Base-by-base conservation (phyloP, 2,797 vertebrate genomes). In the Stomatorhinus walkeri region DNA sequence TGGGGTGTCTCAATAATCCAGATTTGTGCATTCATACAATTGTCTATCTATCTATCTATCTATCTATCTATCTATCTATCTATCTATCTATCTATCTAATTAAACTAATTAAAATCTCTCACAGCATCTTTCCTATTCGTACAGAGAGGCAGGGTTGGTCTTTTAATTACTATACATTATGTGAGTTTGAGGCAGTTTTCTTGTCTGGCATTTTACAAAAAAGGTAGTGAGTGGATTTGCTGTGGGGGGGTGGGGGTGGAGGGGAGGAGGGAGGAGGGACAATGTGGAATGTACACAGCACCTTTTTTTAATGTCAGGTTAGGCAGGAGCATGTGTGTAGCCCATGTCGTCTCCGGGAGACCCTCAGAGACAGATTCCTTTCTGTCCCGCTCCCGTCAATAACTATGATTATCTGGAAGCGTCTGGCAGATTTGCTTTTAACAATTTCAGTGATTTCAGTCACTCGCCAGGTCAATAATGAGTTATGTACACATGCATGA, bases 161-260 rank as follows among this genome's bases (percentile, higher is more conserved):
- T 89, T 90, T 91, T 90, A 91, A 92, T 95, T 91, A 90, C 93
- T 93, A 92, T 90, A 91, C 90, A 54, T 87, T 85, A 89, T 87
- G 81, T 28, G 89, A 92, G 89, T 91, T 90, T 90, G 89, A 89
- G 86, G 85, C 91, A 90, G 79, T 88, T 83, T 88, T 90, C 92
- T 88, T 89, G n/a, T 46, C 61, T 16, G 85, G 88, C 64, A 89
- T 87, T 89, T 88, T 19, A 81, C 61, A 88, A 89, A 87, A 87
- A 90, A 87, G 61, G 81, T 16, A 32, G 16, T 72, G 48, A 59
- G 76, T 61, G 85, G 72, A 51, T 68, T 9, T 46, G 46, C 40
- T 83, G 79, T 2, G 51, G 4, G 3, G 22, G 24, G 22, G 46
- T 9, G 1, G n/a, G 12, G 48, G 28, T 8, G 14, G 79, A 4